Evolutionary conservation across 30 jellyfish, hydroid and myxozoan genomes (phyloP), one percentile per base, ranked within the genome.

Genomic region (Hydractinia symbiolongicarpus): DNA sequence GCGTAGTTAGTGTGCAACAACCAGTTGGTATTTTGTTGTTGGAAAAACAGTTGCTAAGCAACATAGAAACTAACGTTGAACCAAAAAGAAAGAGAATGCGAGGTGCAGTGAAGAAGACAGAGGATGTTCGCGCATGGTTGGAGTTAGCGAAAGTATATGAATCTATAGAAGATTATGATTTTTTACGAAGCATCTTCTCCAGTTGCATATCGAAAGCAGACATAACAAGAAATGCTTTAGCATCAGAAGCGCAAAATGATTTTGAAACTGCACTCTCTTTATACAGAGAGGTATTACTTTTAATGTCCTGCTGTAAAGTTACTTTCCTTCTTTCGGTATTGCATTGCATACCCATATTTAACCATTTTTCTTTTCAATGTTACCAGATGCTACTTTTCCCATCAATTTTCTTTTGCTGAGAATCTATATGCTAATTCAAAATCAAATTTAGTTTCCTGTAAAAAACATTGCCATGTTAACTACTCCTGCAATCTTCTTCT

Each of bases 21-120:
- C 96, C 98, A n/a, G 75, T 91, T 51, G 98, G 98, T 1, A 91
- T 91, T 64, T 67, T 87, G 21, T 82, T 91, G 60, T 80, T 91
- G 11, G 98, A 91, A 81, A 86, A 87, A 58, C 98, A 91, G 72
- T 68, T 91, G 19, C 82, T 91, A 6, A 67, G 69, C 16, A 64
- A 76, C 16, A 5, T 67, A 8, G 70, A 40, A 16, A 50, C 49
- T 9, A 81, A 67, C n/a, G 2, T 30, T 30, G 95, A 86, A 17
- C 81, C 78, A 15, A 19, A 57, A 53, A 75, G 62, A 52, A 83
- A 81, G 71, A 75, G 86, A 7, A 81, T 83, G 10, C 72, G 86
- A 17, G 66, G 58, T 9, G 56, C 54, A 55, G 56, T 20, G 13
- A 61, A n/a, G n/a, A n/a, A 44, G 75, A 44, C 69, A n/a, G 98